phyloP scores from a whole-genome alignment of 2,888 invertebrate species.

The Pyrrhia umbra region DNA sequence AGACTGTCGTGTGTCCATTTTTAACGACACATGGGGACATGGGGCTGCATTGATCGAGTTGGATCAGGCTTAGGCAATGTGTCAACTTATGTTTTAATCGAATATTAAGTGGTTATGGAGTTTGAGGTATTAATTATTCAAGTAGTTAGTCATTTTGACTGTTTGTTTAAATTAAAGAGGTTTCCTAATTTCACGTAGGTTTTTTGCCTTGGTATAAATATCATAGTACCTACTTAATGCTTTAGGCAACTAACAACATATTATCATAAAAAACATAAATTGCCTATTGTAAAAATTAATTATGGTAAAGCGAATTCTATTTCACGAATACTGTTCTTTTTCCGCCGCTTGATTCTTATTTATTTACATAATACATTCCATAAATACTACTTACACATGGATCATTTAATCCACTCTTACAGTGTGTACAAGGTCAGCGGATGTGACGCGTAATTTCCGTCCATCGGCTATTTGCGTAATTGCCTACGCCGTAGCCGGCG shows the following conservation, averaged over 20 bases:
- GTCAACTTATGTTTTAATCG: not conserved
- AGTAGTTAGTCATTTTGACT: too few species aligned
- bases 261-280: too few species aligned
- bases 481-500: constrained; percentile 54
- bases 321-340: too few species aligned
- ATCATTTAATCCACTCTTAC: constrained; percentile 20
- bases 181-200: too few species aligned
- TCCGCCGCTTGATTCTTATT: not conserved
- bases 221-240: too few species aligned
- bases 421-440: constrained; percentile 51
- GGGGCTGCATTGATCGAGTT: not conserved
- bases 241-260: too few species aligned
- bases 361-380: constrained; percentile 8
- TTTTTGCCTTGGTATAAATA: too few species aligned
- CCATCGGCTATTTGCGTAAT: constrained; percentile 51
- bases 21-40: constrained; percentile 8
- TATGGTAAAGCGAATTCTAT: too few species aligned
- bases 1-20: constrained; percentile 14
- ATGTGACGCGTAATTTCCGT: constrained; percentile 57
- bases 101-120: too few species aligned
- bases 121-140: too few species aligned
- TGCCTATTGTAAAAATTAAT: too few species aligned
- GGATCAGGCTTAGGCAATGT: not conserved
- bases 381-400: constrained; percentile 29
- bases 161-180: too few species aligned